Evolutionary conservation across 2,888 invertebrate genomes (phyloP).

Genomic region (Nephrotoma flavescens): DNA sequence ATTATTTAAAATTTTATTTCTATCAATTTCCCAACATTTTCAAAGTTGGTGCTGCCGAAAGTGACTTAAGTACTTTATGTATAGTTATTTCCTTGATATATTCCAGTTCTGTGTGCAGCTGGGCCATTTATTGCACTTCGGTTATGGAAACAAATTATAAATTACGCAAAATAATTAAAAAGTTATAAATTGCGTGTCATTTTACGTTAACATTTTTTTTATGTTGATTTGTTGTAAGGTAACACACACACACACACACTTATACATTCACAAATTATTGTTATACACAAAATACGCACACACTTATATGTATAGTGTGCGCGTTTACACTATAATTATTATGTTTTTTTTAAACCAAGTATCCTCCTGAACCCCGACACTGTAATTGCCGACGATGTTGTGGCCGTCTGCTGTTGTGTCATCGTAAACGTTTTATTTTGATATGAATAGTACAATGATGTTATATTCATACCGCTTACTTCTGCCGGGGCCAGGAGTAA

Average conservation of each 20-base stretch:
- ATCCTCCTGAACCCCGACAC: slow-evolving; percentile 30
- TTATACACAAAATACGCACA: not conserved
- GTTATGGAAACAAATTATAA: not conserved
- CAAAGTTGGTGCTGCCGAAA: not conserved
- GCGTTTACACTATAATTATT: not conserved
- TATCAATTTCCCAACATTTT: not conserved
- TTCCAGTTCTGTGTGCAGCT: not conserved
- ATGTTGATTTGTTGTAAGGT: not conserved
- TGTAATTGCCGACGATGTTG: slow-evolving; percentile 20
- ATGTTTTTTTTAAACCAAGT: slow-evolving; percentile 16
- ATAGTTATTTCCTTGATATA: not conserved
- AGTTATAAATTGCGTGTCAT: not conserved
- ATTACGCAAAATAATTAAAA: not conserved
- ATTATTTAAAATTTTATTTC: not conserved
- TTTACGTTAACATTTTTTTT: not conserved
- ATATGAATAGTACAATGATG: not conserved
- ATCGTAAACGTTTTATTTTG: not conserved
- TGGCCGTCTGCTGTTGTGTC: not conserved
- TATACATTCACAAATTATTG: not conserved
- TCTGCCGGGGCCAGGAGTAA: slow-evolving; percentile 51
- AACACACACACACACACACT: not conserved
- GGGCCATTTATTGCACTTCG: not conserved
- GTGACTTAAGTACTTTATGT: not conserved
- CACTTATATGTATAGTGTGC: not conserved
- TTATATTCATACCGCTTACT: not conserved